Evolutionary conservation across 2,113 vertebrate genomes (phyloP).

Genomic region (Triplophysa rosa): DNA sequence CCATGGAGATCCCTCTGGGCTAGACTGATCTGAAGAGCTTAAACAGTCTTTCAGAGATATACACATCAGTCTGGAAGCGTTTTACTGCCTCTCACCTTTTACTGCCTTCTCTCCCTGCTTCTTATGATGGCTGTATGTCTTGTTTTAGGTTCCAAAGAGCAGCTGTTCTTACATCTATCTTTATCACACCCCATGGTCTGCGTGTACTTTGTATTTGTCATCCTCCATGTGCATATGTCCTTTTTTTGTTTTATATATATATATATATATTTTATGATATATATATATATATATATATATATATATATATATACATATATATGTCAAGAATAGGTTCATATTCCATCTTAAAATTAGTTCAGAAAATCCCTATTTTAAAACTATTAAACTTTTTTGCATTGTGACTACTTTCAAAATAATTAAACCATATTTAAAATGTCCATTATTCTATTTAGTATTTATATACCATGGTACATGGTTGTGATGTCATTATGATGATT

Average conservation of each 20-base stretch:
- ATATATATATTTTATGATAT: no score
- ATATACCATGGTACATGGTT: not conserved
- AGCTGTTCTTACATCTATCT: not conserved
- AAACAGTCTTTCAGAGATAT: slow-evolving; percentile 21
- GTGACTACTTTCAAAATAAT: no score
- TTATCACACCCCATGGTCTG: not conserved
- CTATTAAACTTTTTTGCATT: no score
- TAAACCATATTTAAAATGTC: no score
- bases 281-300: no score
- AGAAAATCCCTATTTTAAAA: no score
- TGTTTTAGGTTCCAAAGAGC: not conserved
- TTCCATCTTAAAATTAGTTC: no score
- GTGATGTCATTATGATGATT: not conserved
- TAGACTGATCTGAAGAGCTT: slow-evolving; percentile 14
- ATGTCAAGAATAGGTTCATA: no score
- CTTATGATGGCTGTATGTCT: not conserved
- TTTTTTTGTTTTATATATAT: no score
- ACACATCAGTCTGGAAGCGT: slow-evolving; percentile 6
- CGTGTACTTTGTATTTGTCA: not conserved
- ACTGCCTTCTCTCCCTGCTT: not conserved
- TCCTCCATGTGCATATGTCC: no score
- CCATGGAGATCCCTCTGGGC: slow-evolving; percentile 30
- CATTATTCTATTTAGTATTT: no score
- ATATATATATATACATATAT: no score
- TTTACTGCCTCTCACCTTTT: slow-evolving; percentile 20